phyloP scores from a whole-genome alignment of 2,888 invertebrate genomes.

The Gisinianus flammeolus region DNA sequence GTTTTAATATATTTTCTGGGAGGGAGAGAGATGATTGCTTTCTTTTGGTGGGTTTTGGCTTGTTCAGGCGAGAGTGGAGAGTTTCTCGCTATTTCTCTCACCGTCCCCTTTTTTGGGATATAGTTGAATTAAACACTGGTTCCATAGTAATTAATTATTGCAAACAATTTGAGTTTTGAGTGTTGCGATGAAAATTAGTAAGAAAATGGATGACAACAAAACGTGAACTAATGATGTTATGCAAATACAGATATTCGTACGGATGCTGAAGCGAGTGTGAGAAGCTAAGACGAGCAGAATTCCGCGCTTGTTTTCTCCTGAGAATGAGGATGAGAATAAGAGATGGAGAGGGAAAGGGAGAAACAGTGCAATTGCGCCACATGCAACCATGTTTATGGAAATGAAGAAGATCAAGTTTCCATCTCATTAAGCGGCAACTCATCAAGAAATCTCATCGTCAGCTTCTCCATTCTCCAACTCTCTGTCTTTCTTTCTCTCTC shows the following conservation, averaged over 20 bases:
- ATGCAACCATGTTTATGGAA: conserved; percentile 4
- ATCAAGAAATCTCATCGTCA: conserved; percentile 1
- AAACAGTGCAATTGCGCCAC: conserved; percentile 2
- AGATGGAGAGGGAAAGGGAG: not conserved
- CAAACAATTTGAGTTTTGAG: not conserved
- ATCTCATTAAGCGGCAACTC: conserved; percentile 18
- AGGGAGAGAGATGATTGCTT: too few species aligned
- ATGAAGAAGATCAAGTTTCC: conserved; percentile 13
- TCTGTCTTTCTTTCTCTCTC: not conserved
- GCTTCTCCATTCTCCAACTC: not conserved
- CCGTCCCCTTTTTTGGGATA: too few species aligned
- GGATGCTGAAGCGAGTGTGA: not conserved
- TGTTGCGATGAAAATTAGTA: not conserved
- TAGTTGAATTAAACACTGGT: too few species aligned
- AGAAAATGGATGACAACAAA: conserved; percentile 27
- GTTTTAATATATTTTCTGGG: too few species aligned
- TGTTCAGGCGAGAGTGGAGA: too few species aligned
- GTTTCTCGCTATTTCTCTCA: too few species aligned
- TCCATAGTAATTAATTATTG: not conserved
- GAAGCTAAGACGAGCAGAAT: not conserved
- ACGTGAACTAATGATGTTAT: conserved; percentile 29
- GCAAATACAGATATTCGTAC: conserved; percentile 17
- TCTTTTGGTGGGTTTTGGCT: too few species aligned
- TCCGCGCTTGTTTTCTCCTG: too few species aligned
- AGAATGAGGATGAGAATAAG: not conserved